Evolutionary conservation across 2,888 invertebrate genomes (phyloP), one percentile per base, ranked within the genome.

Genomic region (Emmelina monodactyla): DNA sequence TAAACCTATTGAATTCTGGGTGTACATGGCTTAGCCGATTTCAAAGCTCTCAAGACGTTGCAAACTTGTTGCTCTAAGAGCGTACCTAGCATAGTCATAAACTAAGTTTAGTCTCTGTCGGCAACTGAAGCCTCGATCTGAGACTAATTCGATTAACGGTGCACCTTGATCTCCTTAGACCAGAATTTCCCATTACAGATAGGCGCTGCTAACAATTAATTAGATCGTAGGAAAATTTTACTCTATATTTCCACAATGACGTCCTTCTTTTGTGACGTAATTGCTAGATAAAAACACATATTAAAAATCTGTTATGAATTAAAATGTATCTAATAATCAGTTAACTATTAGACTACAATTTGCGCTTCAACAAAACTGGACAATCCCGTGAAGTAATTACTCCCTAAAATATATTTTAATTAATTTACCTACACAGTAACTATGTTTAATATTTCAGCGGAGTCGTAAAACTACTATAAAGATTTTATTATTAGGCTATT

Each of bases 101-200:
- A 78, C 73, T 75, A 64, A 75, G 76, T 78, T 76, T 75, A 62
- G 57, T 62, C 61, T 64, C 64, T 58, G 64, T 66, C 66, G 63
- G 69, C 56, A 61, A 66, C 60, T 55, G 63, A 11, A 25, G 65
- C 67, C 68, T 58, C 64, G 58, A 51, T 63, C 63, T 61, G 67
- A 63, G 64, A 75, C 73, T 79, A 75, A 78, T 76, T 78, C 65
- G 64, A 78, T 79, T 78, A 78, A 68, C 67, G 66, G 62, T 56
- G 65, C 76, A 76, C 76, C 76, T 75, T 66, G 66, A 71, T 72
- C 62, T 63, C 53, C 47, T 60, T 63, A 59, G 62, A 62, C n/a
- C 25, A 25, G 25, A 25, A 25, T 25, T 25, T 25, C 25, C 25
- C n/a, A 25, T 25, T 10, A 25, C 25, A 10, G 25, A 25, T 25